Evolutionary conservation across 2,113 vertebrate species (phyloP).

Genomic region (Dunckerocampus dactyliophorus): DNA sequence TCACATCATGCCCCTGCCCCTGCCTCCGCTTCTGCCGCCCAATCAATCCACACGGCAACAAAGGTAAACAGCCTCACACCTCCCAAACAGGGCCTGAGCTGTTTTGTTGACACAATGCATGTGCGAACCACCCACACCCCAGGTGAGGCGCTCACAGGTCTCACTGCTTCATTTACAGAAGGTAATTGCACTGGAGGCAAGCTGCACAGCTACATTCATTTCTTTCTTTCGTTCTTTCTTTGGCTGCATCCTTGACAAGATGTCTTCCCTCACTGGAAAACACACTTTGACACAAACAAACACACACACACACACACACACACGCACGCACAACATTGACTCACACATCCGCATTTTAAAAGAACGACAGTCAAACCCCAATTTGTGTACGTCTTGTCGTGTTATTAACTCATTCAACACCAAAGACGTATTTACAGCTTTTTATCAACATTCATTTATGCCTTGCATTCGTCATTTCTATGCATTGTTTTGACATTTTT

Average conservation of each 20-base stretch:
- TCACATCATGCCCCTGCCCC: constrained; percentile 58
- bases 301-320: too few species aligned
- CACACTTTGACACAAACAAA: constrained; percentile 43
- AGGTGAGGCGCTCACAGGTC: constrained; percentile 49
- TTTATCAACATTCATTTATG: too few species aligned
- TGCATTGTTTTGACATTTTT: too few species aligned
- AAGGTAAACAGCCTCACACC: constrained; percentile 69
- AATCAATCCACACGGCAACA: constrained; percentile 68
- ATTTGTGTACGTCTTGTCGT: too few species aligned
- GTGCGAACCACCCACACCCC: constrained; percentile 45
- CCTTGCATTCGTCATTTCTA: too few species aligned
- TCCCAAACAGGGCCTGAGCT: constrained; percentile 53
- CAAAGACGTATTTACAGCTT: too few species aligned
- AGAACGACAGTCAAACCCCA: too few species aligned
- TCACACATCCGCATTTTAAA: background rate
- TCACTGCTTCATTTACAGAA: constrained; percentile 67
- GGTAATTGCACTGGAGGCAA: constrained; percentile 74
- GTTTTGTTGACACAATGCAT: constrained; percentile 60
- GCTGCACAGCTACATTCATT: constrained; percentile 48
- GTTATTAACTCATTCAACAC: too few species aligned
- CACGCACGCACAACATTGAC: constrained; percentile 18
- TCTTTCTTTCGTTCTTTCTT: constrained; percentile 31
- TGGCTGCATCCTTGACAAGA: constrained; percentile 51
- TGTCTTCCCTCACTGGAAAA: constrained; percentile 46
- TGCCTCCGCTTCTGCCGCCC: constrained; percentile 45